These are phyloP conservation scores for Eulemur coronatus DNA, from an alignment of 2,797 vertebrate genomes.

Conservation along the genomic window DNA sequence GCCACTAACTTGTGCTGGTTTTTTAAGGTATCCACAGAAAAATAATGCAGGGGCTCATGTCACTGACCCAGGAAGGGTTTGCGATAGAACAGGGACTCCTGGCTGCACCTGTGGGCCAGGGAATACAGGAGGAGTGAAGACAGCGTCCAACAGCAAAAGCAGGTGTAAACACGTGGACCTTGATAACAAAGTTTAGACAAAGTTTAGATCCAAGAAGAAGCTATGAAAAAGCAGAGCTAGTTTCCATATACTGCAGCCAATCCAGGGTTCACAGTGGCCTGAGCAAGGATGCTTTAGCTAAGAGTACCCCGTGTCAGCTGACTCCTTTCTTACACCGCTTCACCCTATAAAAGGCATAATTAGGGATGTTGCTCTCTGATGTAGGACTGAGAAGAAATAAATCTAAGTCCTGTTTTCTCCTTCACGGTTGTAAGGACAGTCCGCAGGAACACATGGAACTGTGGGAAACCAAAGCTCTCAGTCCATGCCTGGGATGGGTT, in stretches of 20 bases:
- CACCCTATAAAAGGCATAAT: neutral
- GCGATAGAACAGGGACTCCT: neutral
- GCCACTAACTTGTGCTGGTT: neutral
- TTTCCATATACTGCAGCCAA: neutral
- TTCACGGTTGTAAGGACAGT: neutral
- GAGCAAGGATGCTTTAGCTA: neutral
- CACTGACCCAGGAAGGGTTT: too few species aligned
- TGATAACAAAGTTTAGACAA: neutral
- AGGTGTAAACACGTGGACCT: neutral
- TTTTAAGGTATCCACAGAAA: neutral
- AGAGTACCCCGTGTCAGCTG: neutral
- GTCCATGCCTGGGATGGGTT: neutral
- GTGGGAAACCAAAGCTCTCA: neutral
- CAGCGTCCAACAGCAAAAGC: neutral
- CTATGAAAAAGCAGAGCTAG: neutral
- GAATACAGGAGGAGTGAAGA: neutral
- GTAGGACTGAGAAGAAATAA: neutral
- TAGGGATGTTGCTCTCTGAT: neutral
- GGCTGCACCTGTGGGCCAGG: neutral
- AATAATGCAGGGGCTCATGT: neutral
- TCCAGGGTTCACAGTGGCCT: fast-evolving
- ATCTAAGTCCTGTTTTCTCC: neutral
- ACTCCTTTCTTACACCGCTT: neutral
- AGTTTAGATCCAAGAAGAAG: neutral
- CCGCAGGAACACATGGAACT: neutral